Percentiles rank a stretch among this genome's conserved stretches.
phyloP scores from a whole-genome alignment of 2,888 invertebrate species.

The Chalcosyrphus nemorum region DNA sequence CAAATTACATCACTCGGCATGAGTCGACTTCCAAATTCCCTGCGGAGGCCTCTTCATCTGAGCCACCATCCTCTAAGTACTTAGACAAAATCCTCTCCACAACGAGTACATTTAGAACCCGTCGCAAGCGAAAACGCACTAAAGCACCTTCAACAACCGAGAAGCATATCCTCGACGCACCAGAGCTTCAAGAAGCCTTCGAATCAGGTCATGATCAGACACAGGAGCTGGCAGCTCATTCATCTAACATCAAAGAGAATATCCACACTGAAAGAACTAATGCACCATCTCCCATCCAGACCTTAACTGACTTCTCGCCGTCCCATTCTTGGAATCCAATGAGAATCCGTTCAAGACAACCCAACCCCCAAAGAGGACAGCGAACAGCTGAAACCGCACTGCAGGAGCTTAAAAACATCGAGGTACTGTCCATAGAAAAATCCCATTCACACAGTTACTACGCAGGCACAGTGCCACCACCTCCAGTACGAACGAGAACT shows the following conservation, averaged over 20 bases:
- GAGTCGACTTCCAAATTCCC: slow-evolving; percentile 32
- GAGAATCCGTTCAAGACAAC: slow-evolving; percentile 74
- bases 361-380: slow-evolving; percentile 15
- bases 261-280: not conserved
- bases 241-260: slow-evolving; percentile 75
- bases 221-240: slow-evolving; percentile 75
- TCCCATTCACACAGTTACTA: slow-evolving; percentile 81
- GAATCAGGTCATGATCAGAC: slow-evolving; percentile 73
- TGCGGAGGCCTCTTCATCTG: slow-evolving; percentile 55
- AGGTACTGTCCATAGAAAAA: slow-evolving; percentile 79
- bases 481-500: slow-evolving; percentile 41
- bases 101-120: slow-evolving; percentile 22
- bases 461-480: slow-evolving; percentile 79
- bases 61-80: slow-evolving; percentile 59
- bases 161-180: slow-evolving; percentile 79
- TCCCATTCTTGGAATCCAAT: slow-evolving; percentile 79
- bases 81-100: slow-evolving; percentile 56
- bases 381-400: slow-evolving; percentile 3
- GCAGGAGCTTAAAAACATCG: slow-evolving; percentile 68
- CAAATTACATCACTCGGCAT: slow-evolving; percentile 6
- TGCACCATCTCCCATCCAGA: slow-evolving; percentile 51
- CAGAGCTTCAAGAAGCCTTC: slow-evolving; percentile 80
- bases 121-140: slow-evolving; percentile 75
- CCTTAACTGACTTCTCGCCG: slow-evolving; percentile 59
- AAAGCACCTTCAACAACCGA: slow-evolving; percentile 75